These are phyloP conservation scores for Pseudopipra pipra DNA, from an alignment of 2,113 vertebrate genomes.

Conservation along the genomic window DNA sequence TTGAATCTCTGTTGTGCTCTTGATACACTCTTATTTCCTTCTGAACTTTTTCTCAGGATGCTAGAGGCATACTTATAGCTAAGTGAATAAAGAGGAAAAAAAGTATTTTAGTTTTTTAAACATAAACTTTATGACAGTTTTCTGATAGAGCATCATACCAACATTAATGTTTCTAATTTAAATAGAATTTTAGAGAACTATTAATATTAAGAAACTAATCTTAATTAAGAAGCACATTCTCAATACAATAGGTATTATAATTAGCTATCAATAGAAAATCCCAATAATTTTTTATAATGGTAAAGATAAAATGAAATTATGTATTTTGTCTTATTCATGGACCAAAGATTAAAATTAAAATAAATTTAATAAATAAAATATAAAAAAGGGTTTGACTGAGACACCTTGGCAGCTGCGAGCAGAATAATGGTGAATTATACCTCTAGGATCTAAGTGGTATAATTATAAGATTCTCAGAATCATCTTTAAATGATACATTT, in stretches of 20 bases:
- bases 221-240: neutral
- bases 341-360: neutral
- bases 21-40: neutral
- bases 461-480: constrained; percentile 47
- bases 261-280: neutral
- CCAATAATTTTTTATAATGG: neutral
- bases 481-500: constrained; percentile 39
- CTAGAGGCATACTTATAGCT: neutral
- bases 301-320: neutral
- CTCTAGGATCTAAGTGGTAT: constrained; percentile 12
- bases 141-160: neutral
- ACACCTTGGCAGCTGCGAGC: neutral
- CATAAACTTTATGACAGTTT: neutral
- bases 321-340: neutral
- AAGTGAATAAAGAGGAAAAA: neutral
- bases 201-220: neutral
- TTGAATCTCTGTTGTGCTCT: neutral
- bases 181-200: neutral
- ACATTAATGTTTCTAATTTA: neutral
- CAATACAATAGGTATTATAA: neutral
- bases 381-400: constrained; percentile 1
- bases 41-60: neutral
- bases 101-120: neutral
- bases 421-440: constrained; percentile 42
- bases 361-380: constrained; percentile 21